phyloP scores from a whole-genome alignment of 2,113 vertebrate species.

The Pedionomus torquatus region DNA sequence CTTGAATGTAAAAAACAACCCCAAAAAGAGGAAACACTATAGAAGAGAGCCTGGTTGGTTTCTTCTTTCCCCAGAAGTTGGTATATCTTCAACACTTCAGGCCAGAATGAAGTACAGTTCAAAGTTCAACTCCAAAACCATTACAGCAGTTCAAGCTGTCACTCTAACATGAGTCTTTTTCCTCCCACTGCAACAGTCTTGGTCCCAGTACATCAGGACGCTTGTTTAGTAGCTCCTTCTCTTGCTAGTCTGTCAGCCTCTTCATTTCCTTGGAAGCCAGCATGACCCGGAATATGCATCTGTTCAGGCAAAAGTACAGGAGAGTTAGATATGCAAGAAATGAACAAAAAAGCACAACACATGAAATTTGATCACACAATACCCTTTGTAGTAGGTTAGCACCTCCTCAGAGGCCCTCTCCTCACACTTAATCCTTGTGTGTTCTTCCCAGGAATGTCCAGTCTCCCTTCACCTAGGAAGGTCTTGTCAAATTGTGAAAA shows the following conservation, averaged over 20 bases:
- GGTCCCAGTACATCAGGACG: not conserved
- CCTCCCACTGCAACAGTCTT: not conserved
- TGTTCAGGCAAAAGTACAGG: slow-evolving; percentile 36
- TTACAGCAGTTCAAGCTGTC: not conserved
- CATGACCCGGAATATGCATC: slow-evolving; percentile 92
- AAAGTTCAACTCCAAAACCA: not conserved
- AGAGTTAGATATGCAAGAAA: not conserved
- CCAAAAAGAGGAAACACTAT: not conserved
- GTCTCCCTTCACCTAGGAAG: not conserved
- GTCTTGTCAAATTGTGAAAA: not conserved
- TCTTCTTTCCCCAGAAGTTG: not conserved
- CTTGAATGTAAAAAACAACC: not conserved
- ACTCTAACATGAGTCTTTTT: not conserved
- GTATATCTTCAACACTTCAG: not conserved
- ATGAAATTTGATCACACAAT: not conserved
- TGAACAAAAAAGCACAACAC: not conserved
- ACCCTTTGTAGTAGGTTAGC: not conserved
- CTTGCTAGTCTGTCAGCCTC: slow-evolving; percentile 90
- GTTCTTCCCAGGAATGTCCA: not conserved
- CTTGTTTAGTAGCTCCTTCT: slow-evolving; percentile 82
- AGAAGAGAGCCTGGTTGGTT: not conserved
- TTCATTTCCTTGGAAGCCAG: slow-evolving; percentile 91
- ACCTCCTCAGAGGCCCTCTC: not conserved
- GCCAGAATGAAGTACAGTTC: not conserved
- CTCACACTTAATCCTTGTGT: not conserved